Evolutionary conservation across 2,113 vertebrate species (phyloP).

Genomic region (Cygnus atratus): DNA sequence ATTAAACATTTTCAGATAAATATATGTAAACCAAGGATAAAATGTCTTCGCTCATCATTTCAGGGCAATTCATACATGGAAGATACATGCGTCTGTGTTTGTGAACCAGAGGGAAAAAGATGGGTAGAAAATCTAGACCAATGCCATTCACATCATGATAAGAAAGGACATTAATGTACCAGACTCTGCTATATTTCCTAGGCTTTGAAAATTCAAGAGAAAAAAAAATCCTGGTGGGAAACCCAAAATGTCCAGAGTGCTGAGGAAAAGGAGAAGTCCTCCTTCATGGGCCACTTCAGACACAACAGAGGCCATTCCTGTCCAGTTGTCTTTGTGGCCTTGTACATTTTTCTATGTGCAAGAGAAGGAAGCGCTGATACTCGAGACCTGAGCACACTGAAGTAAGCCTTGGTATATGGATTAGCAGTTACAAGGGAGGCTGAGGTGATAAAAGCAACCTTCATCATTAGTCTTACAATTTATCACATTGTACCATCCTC

Average conservation of each 20-base stretch:
- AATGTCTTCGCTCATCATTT: background rate
- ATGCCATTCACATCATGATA: background rate
- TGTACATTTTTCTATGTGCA: background rate
- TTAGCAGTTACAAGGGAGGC: background rate
- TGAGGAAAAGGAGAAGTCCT: background rate
- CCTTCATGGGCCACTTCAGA: background rate
- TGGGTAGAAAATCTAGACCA: background rate
- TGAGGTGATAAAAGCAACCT: constrained; percentile 5
- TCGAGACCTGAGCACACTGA: background rate
- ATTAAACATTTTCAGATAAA: constrained; percentile 48
- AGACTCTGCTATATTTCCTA: background rate
- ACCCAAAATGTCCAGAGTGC: background rate
- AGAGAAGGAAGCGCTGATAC: background rate
- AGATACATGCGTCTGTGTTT: background rate
- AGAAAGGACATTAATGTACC: background rate
- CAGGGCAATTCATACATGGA: background rate
- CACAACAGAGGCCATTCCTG: background rate
- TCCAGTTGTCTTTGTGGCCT: background rate
- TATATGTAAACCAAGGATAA: background rate
- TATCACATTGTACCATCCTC: background rate
- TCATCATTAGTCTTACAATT: background rate
- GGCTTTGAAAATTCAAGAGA: background rate
- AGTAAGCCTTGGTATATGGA: background rate
- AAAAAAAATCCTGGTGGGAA: background rate
- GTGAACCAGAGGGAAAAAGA: background rate